phyloP scores from a whole-genome alignment of 1,140 invertebrate genomes.

The Ephestia elutella region DNA sequence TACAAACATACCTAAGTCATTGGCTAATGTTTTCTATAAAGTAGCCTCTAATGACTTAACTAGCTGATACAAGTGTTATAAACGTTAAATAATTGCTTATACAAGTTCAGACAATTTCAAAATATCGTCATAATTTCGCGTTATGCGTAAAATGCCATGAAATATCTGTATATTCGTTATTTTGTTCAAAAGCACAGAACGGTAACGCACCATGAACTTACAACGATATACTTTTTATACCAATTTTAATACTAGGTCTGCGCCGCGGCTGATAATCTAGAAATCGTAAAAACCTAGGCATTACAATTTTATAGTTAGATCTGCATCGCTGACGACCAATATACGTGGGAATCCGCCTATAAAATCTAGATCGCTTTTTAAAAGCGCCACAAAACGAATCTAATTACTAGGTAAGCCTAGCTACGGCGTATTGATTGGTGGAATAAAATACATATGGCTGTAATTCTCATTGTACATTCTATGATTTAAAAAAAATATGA shows the following conservation, averaged over 20 bases:
- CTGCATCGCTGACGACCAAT: constrained; percentile 3
- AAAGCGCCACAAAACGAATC: not conserved
- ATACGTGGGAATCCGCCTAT: constrained; percentile 4
- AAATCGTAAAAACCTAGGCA: constrained; percentile 4
- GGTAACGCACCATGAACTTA: constrained; percentile 38
- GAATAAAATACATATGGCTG: not conserved
- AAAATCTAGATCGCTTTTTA: constrained; percentile 5
- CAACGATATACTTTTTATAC: constrained; percentile 27
- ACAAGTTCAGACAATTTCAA: too few relatives aligned
- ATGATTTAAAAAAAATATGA: too few relatives aligned
- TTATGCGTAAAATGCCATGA: too few relatives aligned
- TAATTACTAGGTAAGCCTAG: not conserved
- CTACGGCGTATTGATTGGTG: not conserved
- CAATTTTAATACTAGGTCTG: constrained; percentile 32
- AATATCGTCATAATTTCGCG: too few relatives aligned
- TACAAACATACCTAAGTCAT: too few relatives aligned
- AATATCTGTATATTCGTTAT: not conserved
- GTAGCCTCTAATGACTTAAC: too few relatives aligned
- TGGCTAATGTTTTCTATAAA: too few relatives aligned
- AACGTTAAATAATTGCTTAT: too few relatives aligned
- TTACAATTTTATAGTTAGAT: constrained; percentile 7
- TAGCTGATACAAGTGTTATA: too few relatives aligned
- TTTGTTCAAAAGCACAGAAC: constrained; percentile 4
- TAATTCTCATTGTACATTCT: too few relatives aligned
- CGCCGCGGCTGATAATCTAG: constrained; percentile 10